Evolutionary conservation across 2,113 vertebrate species (phyloP).

Genomic region (Sakesphorus luctuosus): DNA sequence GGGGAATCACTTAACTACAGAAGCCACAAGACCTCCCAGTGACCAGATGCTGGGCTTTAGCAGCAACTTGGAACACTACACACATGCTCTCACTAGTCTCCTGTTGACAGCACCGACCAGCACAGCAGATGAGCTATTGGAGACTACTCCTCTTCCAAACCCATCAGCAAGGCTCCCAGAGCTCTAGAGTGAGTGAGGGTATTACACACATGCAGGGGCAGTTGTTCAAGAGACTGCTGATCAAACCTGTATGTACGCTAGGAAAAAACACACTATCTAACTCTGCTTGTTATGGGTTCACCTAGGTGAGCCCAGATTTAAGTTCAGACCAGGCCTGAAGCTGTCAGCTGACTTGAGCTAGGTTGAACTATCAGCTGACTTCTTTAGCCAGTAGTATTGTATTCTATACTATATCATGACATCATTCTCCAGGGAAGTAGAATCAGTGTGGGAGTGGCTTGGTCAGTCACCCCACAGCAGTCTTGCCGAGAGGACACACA

Average conservation of each 20-base stretch:
- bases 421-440: too few species aligned
- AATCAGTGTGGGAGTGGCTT: too few species aligned
- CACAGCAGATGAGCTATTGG: fast-evolving
- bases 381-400: too few species aligned
- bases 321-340: too few species aligned
- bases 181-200: not conserved
- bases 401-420: too few species aligned
- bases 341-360: too few species aligned
- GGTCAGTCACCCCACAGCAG: too few species aligned
- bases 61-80: not conserved
- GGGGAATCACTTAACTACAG: not conserved
- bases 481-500: too few species aligned
- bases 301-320: too few species aligned
- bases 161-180: not conserved
- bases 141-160: not conserved
- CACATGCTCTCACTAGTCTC: not conserved
- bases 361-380: too few species aligned
- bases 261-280: not conserved
- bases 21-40: not conserved
- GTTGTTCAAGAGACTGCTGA: not conserved
- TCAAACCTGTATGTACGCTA: not conserved
- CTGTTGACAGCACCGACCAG: not conserved
- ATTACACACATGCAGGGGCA: not conserved
- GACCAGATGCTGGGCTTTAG: not conserved
- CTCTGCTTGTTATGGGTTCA: too few species aligned